phyloP scores from a whole-genome alignment of 2,797 vertebrate species.

The Platalea minor region DNA sequence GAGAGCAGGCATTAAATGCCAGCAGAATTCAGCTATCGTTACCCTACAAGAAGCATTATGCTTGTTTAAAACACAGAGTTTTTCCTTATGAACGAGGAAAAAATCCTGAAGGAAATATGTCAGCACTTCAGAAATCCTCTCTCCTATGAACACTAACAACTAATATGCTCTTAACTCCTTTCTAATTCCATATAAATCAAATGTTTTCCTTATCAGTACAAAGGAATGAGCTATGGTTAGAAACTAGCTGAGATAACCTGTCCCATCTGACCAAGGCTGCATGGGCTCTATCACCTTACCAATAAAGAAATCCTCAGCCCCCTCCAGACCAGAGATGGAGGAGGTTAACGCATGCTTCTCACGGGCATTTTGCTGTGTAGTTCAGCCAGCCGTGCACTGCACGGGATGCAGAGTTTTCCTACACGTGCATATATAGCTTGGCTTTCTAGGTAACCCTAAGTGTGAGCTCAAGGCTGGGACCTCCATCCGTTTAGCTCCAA shows the following conservation, averaged over 20 bases:
- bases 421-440: fast-evolving
- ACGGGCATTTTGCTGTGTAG: fast-evolving
- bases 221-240: not conserved
- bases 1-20: not conserved
- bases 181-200: not conserved
- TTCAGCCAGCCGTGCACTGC: not conserved
- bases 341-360: not conserved
- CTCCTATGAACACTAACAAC: not conserved
- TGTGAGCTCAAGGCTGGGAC: not conserved
- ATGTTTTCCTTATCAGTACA: not conserved
- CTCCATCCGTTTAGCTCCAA: not conserved
- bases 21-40: not conserved
- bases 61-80: slow-evolving; percentile 7
- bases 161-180: not conserved
- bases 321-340: not conserved
- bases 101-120: not conserved
- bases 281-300: not conserved
- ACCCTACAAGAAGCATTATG: not conserved
- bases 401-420: not conserved
- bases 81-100: not conserved
- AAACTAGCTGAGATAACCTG: not conserved
- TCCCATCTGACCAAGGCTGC: not conserved
- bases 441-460: fast-evolving
- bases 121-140: not conserved
- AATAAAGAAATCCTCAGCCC: not conserved